Conservation (phyloP, 2,888 invertebrate genomes). For the Eupithecia insigniata region DNA sequence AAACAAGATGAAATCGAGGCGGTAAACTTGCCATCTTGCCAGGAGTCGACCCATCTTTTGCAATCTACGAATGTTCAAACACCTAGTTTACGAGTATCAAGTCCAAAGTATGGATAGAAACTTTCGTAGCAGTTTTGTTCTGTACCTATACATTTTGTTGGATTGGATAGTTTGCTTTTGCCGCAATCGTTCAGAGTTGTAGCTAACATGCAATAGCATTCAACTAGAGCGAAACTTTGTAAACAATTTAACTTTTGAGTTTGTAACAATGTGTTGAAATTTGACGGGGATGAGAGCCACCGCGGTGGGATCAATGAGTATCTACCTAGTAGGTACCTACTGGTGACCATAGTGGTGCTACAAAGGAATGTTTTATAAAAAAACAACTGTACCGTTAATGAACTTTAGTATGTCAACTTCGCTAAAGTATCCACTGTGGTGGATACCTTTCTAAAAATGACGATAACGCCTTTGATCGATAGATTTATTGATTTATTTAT, state of each 20-base stretch:
- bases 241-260: conserved; percentile 32
- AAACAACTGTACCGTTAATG: not conserved
- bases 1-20: conserved; percentile 58
- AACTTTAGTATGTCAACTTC: too few species aligned
- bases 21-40: conserved; percentile 56
- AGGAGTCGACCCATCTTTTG: conserved; percentile 42
- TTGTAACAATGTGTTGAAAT: conserved; percentile 14
- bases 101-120: conserved; percentile 21
- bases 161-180: conserved; percentile 31
- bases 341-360: not conserved
- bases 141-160: conserved; percentile 33
- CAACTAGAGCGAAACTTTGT: conserved; percentile 28
- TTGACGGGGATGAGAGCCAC: not conserved
- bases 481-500: too few species aligned
- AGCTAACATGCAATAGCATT: conserved; percentile 27
- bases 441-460: conserved; percentile 1
- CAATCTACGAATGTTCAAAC: conserved; percentile 49
- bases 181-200: conserved; percentile 23
- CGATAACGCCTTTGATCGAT: not conserved
- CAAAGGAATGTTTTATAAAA: not conserved
- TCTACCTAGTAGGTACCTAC: not conserved
- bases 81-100: conserved; percentile 38
- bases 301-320: not conserved
- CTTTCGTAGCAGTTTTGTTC: conserved; percentile 29
- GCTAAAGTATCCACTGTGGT: too few species aligned